Percentiles rank a stretch among this genome's conserved stretches.
Evolutionary conservation across 2,797 vertebrate genomes (phyloP).

Genomic region (Picus viridis): DNA sequence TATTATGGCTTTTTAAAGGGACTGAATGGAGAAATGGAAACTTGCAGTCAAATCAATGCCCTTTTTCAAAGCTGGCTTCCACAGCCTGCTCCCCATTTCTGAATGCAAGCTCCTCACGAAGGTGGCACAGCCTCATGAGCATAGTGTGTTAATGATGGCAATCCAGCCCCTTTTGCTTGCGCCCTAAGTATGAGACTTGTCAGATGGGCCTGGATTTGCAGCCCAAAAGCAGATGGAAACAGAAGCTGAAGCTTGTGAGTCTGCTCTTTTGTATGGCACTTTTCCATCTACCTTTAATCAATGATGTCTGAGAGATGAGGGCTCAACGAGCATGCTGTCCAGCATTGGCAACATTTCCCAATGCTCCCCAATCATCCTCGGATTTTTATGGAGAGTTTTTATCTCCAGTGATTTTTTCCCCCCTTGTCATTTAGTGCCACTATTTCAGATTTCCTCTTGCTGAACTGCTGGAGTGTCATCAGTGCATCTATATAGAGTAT

Average conservation of each 20-base stretch:
- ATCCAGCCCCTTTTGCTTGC: not conserved
- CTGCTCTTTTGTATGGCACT: constrained; percentile 31
- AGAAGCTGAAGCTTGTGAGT: not conserved
- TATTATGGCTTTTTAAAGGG: not conserved
- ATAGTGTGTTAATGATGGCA: rapidly evolving
- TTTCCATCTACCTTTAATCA: constrained; percentile 53
- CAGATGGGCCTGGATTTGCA: not conserved
- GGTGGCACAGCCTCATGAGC: not conserved
- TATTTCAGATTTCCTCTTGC: constrained; percentile 68
- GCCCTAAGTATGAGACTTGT: not conserved
- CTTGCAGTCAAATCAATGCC: not conserved
- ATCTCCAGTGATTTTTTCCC: constrained; percentile 53
- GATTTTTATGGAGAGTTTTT: constrained; percentile 61
- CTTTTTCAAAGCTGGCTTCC: not conserved
- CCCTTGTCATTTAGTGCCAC: constrained; percentile 63
- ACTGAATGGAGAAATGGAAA: not conserved
- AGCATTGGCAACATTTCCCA: constrained; percentile 34
- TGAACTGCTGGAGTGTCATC: constrained; percentile 70
- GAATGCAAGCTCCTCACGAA: not conserved
- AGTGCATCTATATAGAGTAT: constrained; percentile 70
- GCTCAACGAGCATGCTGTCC: not conserved
- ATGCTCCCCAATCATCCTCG: constrained; percentile 35
- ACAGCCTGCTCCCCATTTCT: not conserved
- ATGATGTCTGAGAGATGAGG: not conserved
- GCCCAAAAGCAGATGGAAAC: not conserved